phyloP scores from a whole-genome alignment of 2,113 vertebrate species.

The Gopherus evgoodei region DNA sequence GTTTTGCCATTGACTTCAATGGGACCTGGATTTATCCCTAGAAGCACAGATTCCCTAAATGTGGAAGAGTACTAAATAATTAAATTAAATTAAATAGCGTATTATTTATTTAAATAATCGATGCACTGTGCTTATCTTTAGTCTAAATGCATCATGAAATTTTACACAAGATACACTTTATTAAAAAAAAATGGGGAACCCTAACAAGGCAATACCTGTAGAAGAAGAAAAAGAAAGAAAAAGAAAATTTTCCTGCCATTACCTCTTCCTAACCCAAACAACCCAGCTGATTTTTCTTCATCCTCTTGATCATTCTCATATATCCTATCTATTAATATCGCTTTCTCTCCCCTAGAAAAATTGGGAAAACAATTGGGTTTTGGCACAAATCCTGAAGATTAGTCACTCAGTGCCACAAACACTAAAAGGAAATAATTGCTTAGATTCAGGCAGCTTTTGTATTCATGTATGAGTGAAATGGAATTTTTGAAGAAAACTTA shows the following conservation, averaged over 20 bases:
- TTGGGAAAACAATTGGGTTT: background rate
- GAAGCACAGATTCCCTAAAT: background rate
- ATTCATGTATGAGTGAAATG: background rate
- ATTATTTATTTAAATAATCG: background rate
- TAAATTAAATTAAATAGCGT: background rate
- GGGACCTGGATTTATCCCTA: background rate
- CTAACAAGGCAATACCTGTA: background rate
- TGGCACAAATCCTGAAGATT: background rate
- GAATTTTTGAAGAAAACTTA: background rate
- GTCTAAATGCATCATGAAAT: no score
- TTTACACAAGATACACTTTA: background rate
- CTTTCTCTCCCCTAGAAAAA: background rate
- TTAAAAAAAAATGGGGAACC: background rate
- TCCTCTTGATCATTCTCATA: background rate
- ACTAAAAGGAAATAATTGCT: background rate
- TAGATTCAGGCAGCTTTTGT: fast-evolving
- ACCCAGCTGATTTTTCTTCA: background rate
- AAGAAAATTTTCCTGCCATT: background rate
- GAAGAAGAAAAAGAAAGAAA: background rate
- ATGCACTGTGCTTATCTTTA: background rate
- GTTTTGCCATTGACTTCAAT: background rate
- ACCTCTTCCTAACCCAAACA: background rate
- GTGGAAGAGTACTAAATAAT: background rate
- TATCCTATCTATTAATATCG: background rate
- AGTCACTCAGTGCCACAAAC: background rate